A percentile compares a stretch with the other conserved stretches of the same genome.
phyloP scores from a whole-genome alignment of 2,797 vertebrate genomes.

The Bovichtus variegatus region DNA sequence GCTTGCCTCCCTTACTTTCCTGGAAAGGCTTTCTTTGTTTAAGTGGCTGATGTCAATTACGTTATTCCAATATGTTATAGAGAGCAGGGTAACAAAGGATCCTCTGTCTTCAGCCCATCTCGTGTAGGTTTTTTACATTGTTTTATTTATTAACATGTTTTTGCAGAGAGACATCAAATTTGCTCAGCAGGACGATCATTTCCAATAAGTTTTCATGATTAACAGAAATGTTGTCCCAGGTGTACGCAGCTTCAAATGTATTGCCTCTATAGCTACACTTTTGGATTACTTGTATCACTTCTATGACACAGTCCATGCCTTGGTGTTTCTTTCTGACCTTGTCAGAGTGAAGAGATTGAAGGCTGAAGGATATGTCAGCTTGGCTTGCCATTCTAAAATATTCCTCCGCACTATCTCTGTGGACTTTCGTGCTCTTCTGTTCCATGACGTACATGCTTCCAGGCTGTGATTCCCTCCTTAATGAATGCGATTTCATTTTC shows the following conservation, averaged over 20 bases:
- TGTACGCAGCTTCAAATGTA: no score
- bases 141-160: not conserved
- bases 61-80: not conserved
- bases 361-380: no score
- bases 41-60: constrained; percentile 1
- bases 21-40: not conserved
- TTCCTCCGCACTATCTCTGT: not conserved
- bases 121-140: not conserved
- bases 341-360: no score
- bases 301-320: no score
- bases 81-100: not conserved
- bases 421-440: not conserved
- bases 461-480: not conserved
- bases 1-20: constrained; percentile 4
- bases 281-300: no score
- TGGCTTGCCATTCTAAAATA: no score
- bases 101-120: constrained; percentile 8
- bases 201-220: no score
- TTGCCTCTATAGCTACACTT: no score
- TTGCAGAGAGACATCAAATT: not conserved
- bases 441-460: not conserved
- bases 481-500: not conserved
- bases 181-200: no score
- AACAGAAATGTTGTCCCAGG: no score
- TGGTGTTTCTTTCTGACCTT: no score